Base-by-base conservation (phyloP, 1,140 invertebrate genomes). In the Drosophila oshimai region DNA sequence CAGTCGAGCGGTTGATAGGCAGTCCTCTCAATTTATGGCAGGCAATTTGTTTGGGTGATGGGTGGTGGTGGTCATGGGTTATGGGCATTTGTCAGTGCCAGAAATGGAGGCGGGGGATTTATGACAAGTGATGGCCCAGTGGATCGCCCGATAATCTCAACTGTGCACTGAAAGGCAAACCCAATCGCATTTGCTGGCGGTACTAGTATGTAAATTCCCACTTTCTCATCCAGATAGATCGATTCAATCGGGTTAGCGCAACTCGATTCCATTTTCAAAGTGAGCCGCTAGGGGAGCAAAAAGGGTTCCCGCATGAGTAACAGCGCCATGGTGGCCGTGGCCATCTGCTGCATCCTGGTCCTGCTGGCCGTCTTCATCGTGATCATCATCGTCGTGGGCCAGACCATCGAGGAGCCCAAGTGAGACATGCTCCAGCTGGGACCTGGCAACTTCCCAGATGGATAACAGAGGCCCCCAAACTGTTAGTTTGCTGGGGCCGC, bases 321-420 rank as follows among this genome's bases (percentile, higher is more conserved):
- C 58, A 91, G 90, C 73, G 90, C 90, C 39, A 95, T 96, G 95
- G 94, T 96, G 71, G 95, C 95, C 20, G 94, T 96, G 65, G 95
- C 95, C 77, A 95, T 96, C 71, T 95, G 95, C 91, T 95, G 95
- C 91, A 95, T 96, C 74, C 92, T 95, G 51, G 94, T 96, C 69
- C 92, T 96, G 57, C 92, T 96, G 74, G 93, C 94, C 58, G 95
- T 95, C 55, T 96, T 96, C 92, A 95, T 96, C 60, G 92, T 95
- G 42, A 93, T 96, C 81, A 96, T 96, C 90, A 95, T 96, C 67
- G 94, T 95, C 28, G 93, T 95, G 26, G 95, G 95, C 5, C 94
- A 95, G 91, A 93, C 93, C 74, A 94, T 95, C 73, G 92, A 93
- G 76, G 93, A 93, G 81, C 91, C 91, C 31, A 93, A 94, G 70